Evolutionary conservation across 2,888 invertebrate species (phyloP), one percentile per base, ranked within the genome.

Genomic region (Lordiphosa andalusiaca): DNA sequence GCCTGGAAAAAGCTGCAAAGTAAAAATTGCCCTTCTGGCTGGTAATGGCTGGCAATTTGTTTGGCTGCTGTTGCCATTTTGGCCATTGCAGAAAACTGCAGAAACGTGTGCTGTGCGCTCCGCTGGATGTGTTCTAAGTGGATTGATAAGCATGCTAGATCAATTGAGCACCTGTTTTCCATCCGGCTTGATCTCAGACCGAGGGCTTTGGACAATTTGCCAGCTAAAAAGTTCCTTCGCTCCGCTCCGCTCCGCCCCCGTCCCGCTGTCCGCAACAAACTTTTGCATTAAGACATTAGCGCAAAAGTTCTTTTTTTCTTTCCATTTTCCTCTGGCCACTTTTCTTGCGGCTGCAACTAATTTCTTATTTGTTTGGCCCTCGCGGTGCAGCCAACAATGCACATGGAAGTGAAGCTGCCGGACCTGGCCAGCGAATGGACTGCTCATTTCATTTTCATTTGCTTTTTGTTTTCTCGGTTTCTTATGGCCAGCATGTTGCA

Each of bases 231-330:
- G 77, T 84, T 81, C 16, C 16, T 16, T 16, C 16, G 56, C 55
- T 68, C 30, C 9, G 57, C 76, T 84, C 72, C 65, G 50, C 5
- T 6, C 16, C 4, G 6, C 6, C 38, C 10, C 16, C 4, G 6
- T 6, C 38, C 21, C n/a, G n/a, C 13, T 12, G 13, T 55, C 55
- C 58, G 16, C 51, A 42, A 81, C 85, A 82, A 82, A 82, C 82
- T 82, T 82, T 82, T 78, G 73, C 82, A 82, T 82, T 82, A 82
- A 82, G 85, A 84, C 82, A 82, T 82, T 82, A 82, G 85, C 69
- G 84, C 58, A 77, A 82, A 58, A 70, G 64, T 83, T 73, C 59
- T 59, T 63, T 56, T 49, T 78, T 73, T 58, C 58, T 58, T 59
- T 63, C 54, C 52, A 75, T 71, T 60, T 60, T 58, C 48, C 66